Conservation (phyloP, 2,113 vertebrate genomes). For the Centropus unirufus region DNA sequence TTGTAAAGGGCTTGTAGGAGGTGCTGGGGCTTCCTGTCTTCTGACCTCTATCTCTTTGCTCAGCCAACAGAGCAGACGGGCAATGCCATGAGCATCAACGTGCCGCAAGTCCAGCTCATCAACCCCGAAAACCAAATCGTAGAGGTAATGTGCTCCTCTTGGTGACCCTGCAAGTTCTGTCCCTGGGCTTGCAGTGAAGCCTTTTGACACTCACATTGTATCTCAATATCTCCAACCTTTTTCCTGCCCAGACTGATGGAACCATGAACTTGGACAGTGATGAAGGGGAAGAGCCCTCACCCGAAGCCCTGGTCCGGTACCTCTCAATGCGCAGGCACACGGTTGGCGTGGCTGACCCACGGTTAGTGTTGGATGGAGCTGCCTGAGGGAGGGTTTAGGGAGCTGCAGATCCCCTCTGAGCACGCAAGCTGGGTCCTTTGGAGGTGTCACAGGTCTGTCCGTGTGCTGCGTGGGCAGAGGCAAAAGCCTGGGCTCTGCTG, state of each 20-base stretch:
- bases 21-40: neutral
- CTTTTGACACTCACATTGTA: neutral
- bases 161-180: neutral
- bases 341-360: conserved; percentile 95
- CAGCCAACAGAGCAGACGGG: conserved; percentile 87
- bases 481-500: neutral
- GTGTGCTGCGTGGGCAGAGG: accelerated
- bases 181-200: neutral
- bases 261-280: conserved; percentile 94
- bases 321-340: conserved; percentile 98
- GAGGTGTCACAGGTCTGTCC: neutral
- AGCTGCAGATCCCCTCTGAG: neutral
- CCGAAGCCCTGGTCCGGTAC: conserved; percentile 96
- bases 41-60: neutral
- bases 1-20: neutral
- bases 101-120: conserved; percentile 98
- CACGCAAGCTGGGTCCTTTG: neutral
- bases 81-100: conserved; percentile 89
- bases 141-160: conserved; percentile 81
- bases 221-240: neutral
- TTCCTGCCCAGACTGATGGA: conserved; percentile 84
- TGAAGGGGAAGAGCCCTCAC: conserved; percentile 95
- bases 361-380: conserved; percentile 75
- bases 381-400: neutral
- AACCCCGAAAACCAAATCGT: conserved; percentile 99